Evolutionary conservation across 2,888 invertebrate species (phyloP).

Genomic region (Pachydiplax longipennis): DNA sequence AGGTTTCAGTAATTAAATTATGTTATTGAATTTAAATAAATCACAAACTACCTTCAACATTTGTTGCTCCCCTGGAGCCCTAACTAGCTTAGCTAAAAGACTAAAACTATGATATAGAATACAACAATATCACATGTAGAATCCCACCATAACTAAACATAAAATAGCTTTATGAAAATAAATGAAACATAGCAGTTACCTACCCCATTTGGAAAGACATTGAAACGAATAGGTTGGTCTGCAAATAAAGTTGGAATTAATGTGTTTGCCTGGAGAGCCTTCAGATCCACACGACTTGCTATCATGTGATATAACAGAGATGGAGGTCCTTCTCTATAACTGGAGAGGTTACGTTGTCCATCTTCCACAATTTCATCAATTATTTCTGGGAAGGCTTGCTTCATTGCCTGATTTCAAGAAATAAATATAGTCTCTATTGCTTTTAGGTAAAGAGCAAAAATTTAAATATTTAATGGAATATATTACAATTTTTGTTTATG

Average conservation of each 20-base stretch:
- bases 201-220: conserved; percentile 41
- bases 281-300: conserved; percentile 16
- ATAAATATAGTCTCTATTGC: not conserved
- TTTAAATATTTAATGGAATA: too few species aligned
- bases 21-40: too few species aligned
- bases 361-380: not conserved
- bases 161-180: too few species aligned
- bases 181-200: not conserved
- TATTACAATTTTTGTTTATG: not conserved
- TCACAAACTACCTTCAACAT: too few species aligned
- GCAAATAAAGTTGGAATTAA: conserved; percentile 14
- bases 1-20: too few species aligned
- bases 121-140: too few species aligned
- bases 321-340: conserved; percentile 21
- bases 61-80: too few species aligned
- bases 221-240: conserved; percentile 25
- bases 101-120: too few species aligned
- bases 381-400: not conserved
- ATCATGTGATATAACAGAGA: conserved; percentile 20
- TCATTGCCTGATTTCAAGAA: not conserved
- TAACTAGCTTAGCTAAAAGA: too few species aligned
- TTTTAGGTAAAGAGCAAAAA: too few species aligned
- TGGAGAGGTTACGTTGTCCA: conserved; percentile 9
- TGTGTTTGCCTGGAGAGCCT: not conserved
- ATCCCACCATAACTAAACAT: too few species aligned